Percentiles rank a stretch among this genome's conserved stretches.
Evolutionary conservation across 2,113 vertebrate genomes (phyloP).

Genomic region (Anhinga anhinga): DNA sequence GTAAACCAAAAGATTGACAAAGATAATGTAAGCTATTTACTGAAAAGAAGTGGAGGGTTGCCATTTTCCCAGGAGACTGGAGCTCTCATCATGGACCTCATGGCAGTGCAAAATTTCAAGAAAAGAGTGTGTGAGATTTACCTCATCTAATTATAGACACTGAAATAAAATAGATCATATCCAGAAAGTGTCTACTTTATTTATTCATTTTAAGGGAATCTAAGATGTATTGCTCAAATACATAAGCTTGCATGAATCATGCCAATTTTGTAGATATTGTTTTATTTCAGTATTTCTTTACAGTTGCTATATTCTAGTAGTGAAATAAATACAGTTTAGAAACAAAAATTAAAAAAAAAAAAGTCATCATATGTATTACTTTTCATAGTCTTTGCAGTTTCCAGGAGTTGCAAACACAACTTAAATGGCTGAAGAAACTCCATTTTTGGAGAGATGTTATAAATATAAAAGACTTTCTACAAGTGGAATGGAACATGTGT

Average conservation of each 20-base stretch:
- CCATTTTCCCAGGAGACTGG: not conserved
- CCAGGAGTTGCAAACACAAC: not conserved
- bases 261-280: not conserved
- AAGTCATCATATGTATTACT: accelerated
- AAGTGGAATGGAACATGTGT: not conserved
- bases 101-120: not conserved
- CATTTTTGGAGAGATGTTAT: not conserved
- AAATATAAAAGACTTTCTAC: not conserved
- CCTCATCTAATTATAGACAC: not conserved
- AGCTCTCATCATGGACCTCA: not conserved
- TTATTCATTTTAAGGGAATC: not conserved
- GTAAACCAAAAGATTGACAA: not conserved
- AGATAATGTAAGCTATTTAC: not conserved
- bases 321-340: not conserved
- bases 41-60: not conserved
- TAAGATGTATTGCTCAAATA: not conserved
- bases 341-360: not conserved
- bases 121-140: not conserved
- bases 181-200: not conserved
- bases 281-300: not conserved
- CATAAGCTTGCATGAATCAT: not conserved
- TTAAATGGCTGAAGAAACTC: not conserved
- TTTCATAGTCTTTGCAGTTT: not conserved
- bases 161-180: not conserved
- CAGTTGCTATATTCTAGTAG: not conserved